Evolutionary conservation across 2,888 invertebrate species (phyloP), one percentile per base, ranked within the genome.

Genomic region (Philhelius pedissequus): DNA sequence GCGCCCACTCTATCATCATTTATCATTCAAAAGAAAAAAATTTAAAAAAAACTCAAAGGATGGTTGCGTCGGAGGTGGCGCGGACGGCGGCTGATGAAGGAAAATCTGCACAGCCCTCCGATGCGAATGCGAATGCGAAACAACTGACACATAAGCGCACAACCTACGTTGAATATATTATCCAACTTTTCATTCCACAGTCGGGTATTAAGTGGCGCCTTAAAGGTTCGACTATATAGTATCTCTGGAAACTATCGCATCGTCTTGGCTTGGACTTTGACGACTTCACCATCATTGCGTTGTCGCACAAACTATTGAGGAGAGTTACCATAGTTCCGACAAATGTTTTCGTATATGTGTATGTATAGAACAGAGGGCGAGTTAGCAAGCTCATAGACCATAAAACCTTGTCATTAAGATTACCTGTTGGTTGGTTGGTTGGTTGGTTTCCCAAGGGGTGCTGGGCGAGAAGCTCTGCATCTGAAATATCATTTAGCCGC

Each of bases 171-270:
- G 27, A 78, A 64, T 35, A 38, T 45, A 68, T 58, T 64, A 71
- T 78, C 56, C 70, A 48, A 69, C 45, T 71, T 64, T 64, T 64
- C 45, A 48, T 64, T 32, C 18, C 30, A 64, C 71, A 48, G 75
- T 32, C 20, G 64, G 74, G 79, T 75, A 75, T 79, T 79, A 83
- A 75, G 79, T 79, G 79, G 79, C 79, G 83, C 74, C 83, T 79
- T 52, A 32, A 48, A 64, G 64, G 64, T 64, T 32, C 22, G 20
- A 48, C 45, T 13, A 56, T 20, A 35, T 20, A 4, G 27, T 50
- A 43, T 58, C 54, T 40, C 4, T 32, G n/a, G n/a, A 20, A 60
- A 56, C 56, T 30, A 64, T 38, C 38, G 30, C 30, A 64, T 38
- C 38, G 30, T 69, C 75, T 48, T 50, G 20, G 43, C 43, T 32